Percentiles rank a stretch among this genome's conserved stretches.
These are phyloP conservation scores for Oasisia sp. DNA, from an alignment of 2,888 invertebrate genomes.

Conservation along the genomic window DNA sequence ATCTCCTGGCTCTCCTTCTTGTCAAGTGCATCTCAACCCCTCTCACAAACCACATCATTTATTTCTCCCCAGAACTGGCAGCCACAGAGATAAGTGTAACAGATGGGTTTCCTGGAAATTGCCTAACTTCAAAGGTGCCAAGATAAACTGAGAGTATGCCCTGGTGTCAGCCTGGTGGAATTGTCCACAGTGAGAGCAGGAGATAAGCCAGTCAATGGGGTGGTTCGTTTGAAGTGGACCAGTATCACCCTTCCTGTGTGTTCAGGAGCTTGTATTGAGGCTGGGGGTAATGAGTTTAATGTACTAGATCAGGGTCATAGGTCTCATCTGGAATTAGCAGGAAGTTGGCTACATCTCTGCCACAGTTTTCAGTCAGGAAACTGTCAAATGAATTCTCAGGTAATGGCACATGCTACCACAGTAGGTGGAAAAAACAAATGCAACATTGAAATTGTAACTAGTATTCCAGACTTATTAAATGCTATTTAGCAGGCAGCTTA, in stretches of 20 bases:
- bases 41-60: neutral
- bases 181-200: neutral
- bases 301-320: neutral
- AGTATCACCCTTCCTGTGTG: neutral
- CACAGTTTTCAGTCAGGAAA: too few species aligned
- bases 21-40: neutral
- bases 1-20: neutral
- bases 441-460: too few species aligned
- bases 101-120: neutral
- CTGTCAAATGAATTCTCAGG: too few species aligned
- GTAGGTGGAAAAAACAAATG: too few species aligned
- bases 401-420: too few species aligned
- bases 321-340: too few species aligned
- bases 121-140: slow-evolving; percentile 3
- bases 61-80: slow-evolving; percentile 3
- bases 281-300: neutral
- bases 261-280: neutral
- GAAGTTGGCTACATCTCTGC: too few species aligned
- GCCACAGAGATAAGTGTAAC: neutral
- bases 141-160: neutral
- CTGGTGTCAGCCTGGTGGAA: neutral
- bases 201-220: neutral
- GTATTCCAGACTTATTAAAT: too few species aligned
- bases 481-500: too few species aligned
- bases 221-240: neutral